Conservation (phyloP, 2,888 invertebrate species). For the Litoditis marina region DNA sequence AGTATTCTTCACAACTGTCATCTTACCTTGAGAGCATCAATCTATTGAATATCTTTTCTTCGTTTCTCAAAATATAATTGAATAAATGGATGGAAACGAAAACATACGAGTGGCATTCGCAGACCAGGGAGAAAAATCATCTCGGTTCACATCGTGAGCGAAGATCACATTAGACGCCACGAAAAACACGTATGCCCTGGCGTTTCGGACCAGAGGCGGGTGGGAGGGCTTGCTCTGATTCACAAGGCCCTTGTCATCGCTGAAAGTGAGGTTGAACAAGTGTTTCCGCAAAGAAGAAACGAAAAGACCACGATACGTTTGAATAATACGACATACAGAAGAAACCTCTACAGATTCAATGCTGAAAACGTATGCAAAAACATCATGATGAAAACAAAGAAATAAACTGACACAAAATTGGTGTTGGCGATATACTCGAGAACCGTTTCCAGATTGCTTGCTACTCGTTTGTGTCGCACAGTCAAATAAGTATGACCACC, state of each 20-base stretch:
- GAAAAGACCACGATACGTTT: no score
- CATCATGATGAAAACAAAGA: no score
- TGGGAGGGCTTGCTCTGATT: slow-evolving; percentile 34
- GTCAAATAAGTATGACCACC: slow-evolving; percentile 38
- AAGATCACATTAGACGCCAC: slow-evolving; percentile 37
- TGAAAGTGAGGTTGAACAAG: no score
- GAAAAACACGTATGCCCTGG: slow-evolving; percentile 42
- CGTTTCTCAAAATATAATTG: not conserved
- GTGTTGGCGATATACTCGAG: slow-evolving; percentile 40
- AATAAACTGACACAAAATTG: slow-evolving; percentile 38
- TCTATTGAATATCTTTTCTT: not conserved
- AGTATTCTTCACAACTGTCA: not conserved
- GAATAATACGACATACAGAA: no score
- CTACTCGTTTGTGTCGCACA: slow-evolving; percentile 36
- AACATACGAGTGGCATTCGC: slow-evolving; percentile 34
- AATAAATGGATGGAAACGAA: not conserved
- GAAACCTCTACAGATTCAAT: no score
- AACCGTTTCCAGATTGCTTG: slow-evolving; percentile 28
- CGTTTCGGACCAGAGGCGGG: slow-evolving; percentile 38
- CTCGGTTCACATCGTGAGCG: slow-evolving; percentile 43
- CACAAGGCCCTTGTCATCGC: slow-evolving; percentile 37
- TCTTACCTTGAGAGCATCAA: not conserved
- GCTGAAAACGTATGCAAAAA: no score
- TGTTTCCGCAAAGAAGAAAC: not conserved
- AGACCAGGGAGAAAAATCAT: slow-evolving; percentile 48